Conservation (phyloP, 2,797 vertebrate genomes). For the Rhinoraja longicauda region DNA sequence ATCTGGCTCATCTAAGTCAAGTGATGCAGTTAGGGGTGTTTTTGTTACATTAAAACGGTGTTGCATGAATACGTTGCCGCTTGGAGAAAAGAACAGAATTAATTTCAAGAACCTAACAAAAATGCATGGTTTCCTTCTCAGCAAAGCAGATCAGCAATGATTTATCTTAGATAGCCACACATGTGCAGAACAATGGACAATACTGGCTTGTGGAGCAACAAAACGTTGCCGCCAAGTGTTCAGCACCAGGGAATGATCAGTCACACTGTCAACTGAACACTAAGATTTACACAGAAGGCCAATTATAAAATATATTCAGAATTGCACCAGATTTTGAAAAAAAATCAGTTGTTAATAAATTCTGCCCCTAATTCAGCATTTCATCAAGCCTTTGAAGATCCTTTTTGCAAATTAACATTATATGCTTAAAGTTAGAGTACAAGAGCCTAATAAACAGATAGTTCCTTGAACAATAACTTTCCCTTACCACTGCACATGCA, state of each 20-base stretch:
- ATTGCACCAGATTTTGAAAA: neutral
- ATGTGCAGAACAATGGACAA: conserved; percentile 19
- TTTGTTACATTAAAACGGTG: no score
- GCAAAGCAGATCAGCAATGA: neutral
- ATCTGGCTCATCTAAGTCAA: no score
- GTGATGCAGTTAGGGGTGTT: no score
- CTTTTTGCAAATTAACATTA: neutral
- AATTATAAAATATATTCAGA: neutral
- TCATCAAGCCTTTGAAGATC: neutral
- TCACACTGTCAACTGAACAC: neutral
- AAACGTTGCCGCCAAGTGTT: neutral
- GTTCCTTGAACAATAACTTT: neutral
- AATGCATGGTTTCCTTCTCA: neutral
- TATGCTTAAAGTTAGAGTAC: neutral
- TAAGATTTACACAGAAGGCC: neutral
- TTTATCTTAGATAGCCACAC: neutral
- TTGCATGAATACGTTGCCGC: neutral
- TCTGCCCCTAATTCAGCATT: neutral
- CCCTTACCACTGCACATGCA: neutral
- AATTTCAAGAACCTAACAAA: neutral
- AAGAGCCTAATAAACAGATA: neutral
- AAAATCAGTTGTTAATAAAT: neutral
- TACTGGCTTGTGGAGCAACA: neutral
- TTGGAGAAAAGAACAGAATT: neutral
- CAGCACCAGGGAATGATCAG: neutral